Evolutionary conservation across 2,888 invertebrate species (phyloP).

Genomic region (Drosophila basisetae): DNA sequence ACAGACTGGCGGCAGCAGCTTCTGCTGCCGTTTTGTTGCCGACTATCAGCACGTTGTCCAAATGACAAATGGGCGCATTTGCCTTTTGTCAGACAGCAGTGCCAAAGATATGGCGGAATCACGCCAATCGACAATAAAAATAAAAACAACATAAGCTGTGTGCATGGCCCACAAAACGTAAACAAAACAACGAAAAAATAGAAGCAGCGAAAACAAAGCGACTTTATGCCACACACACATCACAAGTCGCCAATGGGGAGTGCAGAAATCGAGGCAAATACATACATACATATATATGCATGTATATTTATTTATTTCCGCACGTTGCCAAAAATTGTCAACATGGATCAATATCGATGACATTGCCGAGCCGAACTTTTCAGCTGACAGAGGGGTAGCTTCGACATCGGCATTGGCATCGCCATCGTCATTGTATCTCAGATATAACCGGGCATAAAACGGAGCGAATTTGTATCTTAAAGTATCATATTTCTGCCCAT

Average conservation of each 20-base stretch:
- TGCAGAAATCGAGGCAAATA: slow-evolving; percentile 46
- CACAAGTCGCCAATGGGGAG: slow-evolving; percentile 29
- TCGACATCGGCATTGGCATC: slow-evolving; percentile 25
- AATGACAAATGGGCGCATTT: slow-evolving; percentile 81
- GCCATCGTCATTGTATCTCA: slow-evolving; percentile 41
- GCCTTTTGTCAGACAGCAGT: slow-evolving; percentile 60
- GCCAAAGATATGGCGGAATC: slow-evolving; percentile 65
- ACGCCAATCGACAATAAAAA: slow-evolving; percentile 73
- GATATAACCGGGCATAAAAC: slow-evolving; percentile 62
- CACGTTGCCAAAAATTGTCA: slow-evolving; percentile 70
- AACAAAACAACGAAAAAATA: slow-evolving; percentile 4
- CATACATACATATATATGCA: not conserved
- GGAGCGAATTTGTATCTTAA: slow-evolving; percentile 62
- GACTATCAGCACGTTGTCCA: slow-evolving; percentile 76
- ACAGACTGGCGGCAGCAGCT: slow-evolving; percentile 34
- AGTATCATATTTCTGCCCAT: slow-evolving; percentile 69
- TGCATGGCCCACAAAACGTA: slow-evolving; percentile 30
- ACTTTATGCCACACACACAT: slow-evolving; percentile 62
- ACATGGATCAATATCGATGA: slow-evolving; percentile 65
- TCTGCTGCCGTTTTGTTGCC: slow-evolving; percentile 24
- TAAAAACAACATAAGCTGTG: slow-evolving; percentile 59
- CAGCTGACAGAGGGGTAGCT: slow-evolving; percentile 26
- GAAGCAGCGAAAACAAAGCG: slow-evolving; percentile 28
- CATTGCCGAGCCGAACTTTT: slow-evolving; percentile 11
- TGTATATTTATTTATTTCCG: slow-evolving; percentile 60